A percentile compares a stretch with the other conserved stretches of the same genome.
Conservation (phyloP, 2,113 vertebrate genomes). For the Sterrhoptilus dennistouni region DNA sequence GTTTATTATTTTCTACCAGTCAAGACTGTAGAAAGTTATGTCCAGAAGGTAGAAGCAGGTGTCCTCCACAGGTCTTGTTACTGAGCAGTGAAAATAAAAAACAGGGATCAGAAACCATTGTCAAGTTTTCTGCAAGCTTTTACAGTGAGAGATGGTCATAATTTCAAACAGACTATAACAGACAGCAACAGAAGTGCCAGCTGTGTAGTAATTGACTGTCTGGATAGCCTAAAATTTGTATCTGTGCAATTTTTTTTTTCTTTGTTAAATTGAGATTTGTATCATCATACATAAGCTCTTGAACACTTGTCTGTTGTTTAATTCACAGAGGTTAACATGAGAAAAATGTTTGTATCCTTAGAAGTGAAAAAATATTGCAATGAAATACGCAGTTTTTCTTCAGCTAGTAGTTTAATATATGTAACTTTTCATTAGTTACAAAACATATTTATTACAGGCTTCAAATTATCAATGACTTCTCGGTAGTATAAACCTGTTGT, state of each 20-base stretch:
- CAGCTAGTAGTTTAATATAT: background rate
- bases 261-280: background rate
- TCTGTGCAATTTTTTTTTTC: background rate
- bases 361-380: background rate
- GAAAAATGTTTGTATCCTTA: background rate
- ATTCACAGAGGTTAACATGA: background rate
- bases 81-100: background rate
- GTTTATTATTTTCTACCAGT: background rate
- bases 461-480: background rate
- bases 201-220: background rate
- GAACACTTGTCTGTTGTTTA: background rate
- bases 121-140: background rate
- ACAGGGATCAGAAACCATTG: background rate
- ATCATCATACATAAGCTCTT: background rate
- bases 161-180: conserved; percentile 15
- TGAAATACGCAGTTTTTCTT: background rate
- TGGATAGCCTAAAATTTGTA: background rate
- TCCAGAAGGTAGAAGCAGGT: background rate
- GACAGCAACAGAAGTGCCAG: background rate
- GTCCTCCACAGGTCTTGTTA: background rate
- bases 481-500: background rate
- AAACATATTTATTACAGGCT: background rate
- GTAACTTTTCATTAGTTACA: background rate
- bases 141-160: background rate
- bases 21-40: background rate